phyloP scores from a whole-genome alignment of 2,888 invertebrate species.

The Chalcis sispes region DNA sequence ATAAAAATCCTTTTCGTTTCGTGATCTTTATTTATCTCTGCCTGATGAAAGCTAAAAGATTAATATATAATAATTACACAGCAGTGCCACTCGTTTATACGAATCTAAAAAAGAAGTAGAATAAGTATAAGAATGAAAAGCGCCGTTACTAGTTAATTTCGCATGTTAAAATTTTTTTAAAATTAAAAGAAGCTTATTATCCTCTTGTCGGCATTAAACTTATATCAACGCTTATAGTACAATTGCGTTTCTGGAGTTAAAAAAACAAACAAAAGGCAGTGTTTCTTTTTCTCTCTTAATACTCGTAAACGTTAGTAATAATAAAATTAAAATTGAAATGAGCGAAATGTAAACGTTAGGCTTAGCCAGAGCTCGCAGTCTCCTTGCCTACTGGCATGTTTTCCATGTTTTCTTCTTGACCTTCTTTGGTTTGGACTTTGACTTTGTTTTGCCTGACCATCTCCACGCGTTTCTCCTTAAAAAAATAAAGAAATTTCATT shows the following conservation, averaged over 20 bases:
- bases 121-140: background rate
- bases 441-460: constrained; percentile 94
- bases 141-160: constrained; percentile 10
- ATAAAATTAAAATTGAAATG: constrained; percentile 47
- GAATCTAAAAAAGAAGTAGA: constrained; percentile 1
- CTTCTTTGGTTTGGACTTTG: constrained; percentile 64
- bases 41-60: constrained; percentile 19
- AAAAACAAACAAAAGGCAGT: constrained; percentile 39
- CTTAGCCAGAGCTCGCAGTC: constrained; percentile 83
- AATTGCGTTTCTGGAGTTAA: background rate
- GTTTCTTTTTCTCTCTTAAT: constrained; percentile 31
- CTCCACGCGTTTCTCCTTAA: constrained; percentile 93
- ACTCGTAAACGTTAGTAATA: constrained; percentile 50
- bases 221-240: background rate
- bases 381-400: constrained; percentile 76
- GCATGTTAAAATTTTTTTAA: background rate
- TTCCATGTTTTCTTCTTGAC: constrained; percentile 76
- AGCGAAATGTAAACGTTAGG: constrained; percentile 13
- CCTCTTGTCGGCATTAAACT: background rate
- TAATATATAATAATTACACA: constrained; percentile 27
- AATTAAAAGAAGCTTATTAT: background rate
- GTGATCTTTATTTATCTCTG: background rate
- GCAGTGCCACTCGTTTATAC: background rate
- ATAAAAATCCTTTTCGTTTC: background rate
- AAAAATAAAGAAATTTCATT: constrained; percentile 60